A percentile compares a stretch with the other conserved stretches of the same genome.
Conservation (phyloP, 64 coral and sea anemone species). For the Actinia equina region DNA sequence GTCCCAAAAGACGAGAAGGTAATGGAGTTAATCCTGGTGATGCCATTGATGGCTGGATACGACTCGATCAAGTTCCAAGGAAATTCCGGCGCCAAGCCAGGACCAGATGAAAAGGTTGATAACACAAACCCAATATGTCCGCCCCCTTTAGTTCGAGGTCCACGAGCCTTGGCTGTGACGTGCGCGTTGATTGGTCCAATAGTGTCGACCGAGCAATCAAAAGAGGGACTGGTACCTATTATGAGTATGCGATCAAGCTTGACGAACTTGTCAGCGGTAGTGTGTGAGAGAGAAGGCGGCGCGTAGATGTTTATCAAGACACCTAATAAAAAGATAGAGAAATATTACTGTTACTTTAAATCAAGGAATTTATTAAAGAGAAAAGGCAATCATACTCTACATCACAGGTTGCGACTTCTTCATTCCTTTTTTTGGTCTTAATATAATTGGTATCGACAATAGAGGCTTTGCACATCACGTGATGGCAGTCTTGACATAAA, state of each 20-base stretch:
- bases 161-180: slow-evolving; percentile 3
- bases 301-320: slow-evolving; percentile 31
- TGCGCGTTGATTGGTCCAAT: slow-evolving; percentile 36
- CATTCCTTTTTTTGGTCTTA: too few relatives aligned
- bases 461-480: too few relatives aligned
- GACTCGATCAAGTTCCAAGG: slow-evolving; percentile 33
- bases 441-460: too few relatives aligned
- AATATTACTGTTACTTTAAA: too few relatives aligned
- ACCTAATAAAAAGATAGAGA: slow-evolving; percentile 23
- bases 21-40: slow-evolving; percentile 24
- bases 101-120: slow-evolving; percentile 32
- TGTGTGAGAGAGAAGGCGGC: slow-evolving; percentile 48
- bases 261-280: slow-evolving; percentile 70
- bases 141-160: slow-evolving; percentile 19
- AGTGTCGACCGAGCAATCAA: slow-evolving; percentile 35
- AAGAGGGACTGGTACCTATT: slow-evolving; percentile 53
- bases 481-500: too few relatives aligned
- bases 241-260: slow-evolving; percentile 52
- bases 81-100: slow-evolving; percentile 44
- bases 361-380: too few relatives aligned
- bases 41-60: slow-evolving; percentile 57
- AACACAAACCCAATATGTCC: slow-evolving; percentile 57
- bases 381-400: too few relatives aligned
- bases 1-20: slow-evolving; percentile 54
- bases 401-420: too few relatives aligned